A percentile compares a stretch with the other conserved stretches of the same genome.
These are phyloP conservation scores for Ostrea edulis DNA, from an alignment of 1,140 invertebrate genomes.

Conservation along the genomic window DNA sequence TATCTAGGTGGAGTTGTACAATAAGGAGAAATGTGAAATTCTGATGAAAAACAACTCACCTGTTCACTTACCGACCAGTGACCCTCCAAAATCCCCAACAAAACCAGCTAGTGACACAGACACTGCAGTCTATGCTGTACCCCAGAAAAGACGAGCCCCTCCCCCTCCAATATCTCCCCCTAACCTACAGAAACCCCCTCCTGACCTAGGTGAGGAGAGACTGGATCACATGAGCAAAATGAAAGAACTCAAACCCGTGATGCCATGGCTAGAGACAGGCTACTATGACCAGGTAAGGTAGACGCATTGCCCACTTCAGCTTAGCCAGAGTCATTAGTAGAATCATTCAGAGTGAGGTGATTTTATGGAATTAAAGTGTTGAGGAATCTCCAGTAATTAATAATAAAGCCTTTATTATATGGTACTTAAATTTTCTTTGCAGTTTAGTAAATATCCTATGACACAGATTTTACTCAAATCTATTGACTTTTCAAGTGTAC, in stretches of 20 bases:
- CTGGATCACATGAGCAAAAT: constrained; percentile 72
- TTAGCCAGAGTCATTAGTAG: too few species aligned
- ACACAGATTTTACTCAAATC: too few species aligned
- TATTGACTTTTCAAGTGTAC: too few species aligned
- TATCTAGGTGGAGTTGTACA: constrained; percentile 60
- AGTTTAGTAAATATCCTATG: too few species aligned
- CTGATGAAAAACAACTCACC: constrained; percentile 48
- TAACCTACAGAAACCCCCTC: constrained; percentile 18
- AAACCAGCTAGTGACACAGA: background rate
- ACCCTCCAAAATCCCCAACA: background rate
- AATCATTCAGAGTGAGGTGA: too few species aligned
- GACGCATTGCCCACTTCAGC: background rate
- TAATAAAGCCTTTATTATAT: too few species aligned
- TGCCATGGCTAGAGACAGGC: constrained; percentile 59
- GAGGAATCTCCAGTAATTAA: too few species aligned
- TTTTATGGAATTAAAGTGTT: too few species aligned
- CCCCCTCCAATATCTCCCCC: constrained; percentile 18
- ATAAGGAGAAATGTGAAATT: constrained; percentile 50
- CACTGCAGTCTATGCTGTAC: background rate
- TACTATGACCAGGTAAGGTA: constrained; percentile 69
- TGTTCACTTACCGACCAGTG: background rate
- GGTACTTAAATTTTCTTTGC: too few species aligned
- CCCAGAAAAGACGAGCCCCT: constrained; percentile 20
- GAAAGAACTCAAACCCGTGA: constrained; percentile 63
- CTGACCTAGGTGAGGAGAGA: constrained; percentile 66